Conservation (phyloP, 2,797 vertebrate genomes). For the Enteromius trimaculatus region DNA sequence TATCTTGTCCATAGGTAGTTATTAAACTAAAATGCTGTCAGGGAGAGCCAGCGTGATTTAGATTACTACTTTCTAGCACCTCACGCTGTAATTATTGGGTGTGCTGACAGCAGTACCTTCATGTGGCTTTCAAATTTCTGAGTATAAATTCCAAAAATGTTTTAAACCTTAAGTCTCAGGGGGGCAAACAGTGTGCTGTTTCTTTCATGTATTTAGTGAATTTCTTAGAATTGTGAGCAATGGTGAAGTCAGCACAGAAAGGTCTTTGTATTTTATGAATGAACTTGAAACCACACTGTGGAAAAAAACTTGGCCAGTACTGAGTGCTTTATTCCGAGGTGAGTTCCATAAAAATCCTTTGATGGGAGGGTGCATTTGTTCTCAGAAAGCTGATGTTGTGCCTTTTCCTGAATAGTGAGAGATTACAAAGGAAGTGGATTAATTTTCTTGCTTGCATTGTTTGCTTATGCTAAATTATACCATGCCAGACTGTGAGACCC, state of each 20-base stretch:
- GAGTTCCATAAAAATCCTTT: not conserved
- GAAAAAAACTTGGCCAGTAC: constrained; percentile 2
- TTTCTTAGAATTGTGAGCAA: not conserved
- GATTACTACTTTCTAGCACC: constrained; percentile 41
- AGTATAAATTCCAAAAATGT: not conserved
- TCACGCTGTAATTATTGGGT: constrained; percentile 50
- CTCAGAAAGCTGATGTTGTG: not conserved
- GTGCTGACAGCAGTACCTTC: constrained; percentile 44
- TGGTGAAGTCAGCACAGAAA: constrained; percentile 19
- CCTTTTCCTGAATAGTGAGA: not conserved
- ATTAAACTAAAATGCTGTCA: constrained; percentile 48
- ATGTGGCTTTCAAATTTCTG: constrained; percentile 25
- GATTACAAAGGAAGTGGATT: not conserved
- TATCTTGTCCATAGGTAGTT: constrained; percentile 31
- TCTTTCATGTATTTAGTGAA: not conserved
- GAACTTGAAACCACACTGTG: constrained; percentile 27
- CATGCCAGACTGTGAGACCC: not conserved
- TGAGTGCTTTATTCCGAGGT: not conserved
- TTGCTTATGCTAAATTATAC: constrained; percentile 7
- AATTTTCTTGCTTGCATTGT: not conserved
- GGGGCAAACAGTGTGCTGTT: not conserved
- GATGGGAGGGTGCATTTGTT: not conserved
- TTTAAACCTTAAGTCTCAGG: not conserved
- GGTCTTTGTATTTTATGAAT: constrained; percentile 35
- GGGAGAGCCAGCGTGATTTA: constrained; percentile 14